These are phyloP conservation scores for Sebastes minor DNA, from an alignment of 2,797 vertebrate genomes.

Conservation along the genomic window DNA sequence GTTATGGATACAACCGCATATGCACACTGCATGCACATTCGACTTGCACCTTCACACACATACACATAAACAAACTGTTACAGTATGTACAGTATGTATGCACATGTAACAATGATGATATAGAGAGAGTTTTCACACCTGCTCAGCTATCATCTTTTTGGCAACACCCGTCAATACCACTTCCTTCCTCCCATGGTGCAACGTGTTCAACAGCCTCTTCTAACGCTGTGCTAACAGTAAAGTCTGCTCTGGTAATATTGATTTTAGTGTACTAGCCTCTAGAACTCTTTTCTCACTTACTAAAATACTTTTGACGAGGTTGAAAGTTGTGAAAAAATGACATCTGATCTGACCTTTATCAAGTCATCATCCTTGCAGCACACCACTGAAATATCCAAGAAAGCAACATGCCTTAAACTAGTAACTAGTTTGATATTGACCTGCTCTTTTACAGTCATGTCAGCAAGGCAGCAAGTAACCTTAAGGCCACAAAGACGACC, in stretches of 20 bases:
- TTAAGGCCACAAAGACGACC: background rate
- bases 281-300: background rate
- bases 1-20: background rate
- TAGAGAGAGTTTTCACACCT: slow-evolving; percentile 41
- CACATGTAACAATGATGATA: background rate
- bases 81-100: background rate
- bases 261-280: background rate
- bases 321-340: background rate
- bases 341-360: background rate
- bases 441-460: background rate
- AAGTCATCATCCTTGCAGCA: background rate
- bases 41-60: background rate
- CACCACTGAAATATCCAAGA: background rate
- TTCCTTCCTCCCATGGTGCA: slow-evolving; percentile 63
- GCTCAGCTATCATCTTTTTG: slow-evolving; percentile 1
- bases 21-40: background rate
- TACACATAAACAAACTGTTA: background rate
- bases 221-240: background rate
- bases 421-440: background rate
- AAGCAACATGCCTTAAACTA: background rate
- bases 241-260: background rate
- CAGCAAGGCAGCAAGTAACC: background rate
- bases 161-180: slow-evolving; percentile 26
- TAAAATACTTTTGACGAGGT: background rate
- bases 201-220: background rate